These are phyloP conservation scores for Neopelma chrysocephalum DNA, from an alignment of 2,797 vertebrate species.

Conservation along the genomic window DNA sequence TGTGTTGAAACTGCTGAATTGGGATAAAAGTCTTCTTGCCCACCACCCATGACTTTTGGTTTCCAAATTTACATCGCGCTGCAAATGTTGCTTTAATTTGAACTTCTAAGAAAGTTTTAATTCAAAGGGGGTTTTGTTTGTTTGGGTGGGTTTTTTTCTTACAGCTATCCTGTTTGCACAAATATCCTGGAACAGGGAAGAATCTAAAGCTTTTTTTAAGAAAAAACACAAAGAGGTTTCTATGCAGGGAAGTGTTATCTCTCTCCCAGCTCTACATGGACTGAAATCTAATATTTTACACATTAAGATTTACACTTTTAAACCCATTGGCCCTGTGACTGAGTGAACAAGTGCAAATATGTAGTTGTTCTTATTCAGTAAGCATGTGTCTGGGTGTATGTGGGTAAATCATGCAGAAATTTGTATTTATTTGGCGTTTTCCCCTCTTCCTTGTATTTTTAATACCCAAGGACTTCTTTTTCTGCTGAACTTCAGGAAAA, in stretches of 20 bases:
- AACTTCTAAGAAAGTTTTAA: background rate
- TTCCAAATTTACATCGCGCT: background rate
- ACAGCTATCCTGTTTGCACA: background rate
- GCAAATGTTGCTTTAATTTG: background rate
- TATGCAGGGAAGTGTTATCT: background rate
- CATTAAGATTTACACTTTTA: background rate
- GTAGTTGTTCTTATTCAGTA: background rate
- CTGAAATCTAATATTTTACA: background rate
- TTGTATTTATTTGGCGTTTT: background rate
- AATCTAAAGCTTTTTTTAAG: background rate
- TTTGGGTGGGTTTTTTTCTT: background rate
- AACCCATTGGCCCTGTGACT: background rate
- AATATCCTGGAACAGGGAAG: background rate
- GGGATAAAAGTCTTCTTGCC: background rate
- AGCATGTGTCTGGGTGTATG: accelerated
- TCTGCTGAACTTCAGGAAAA: background rate
- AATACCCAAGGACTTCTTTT: background rate
- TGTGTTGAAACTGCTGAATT: background rate
- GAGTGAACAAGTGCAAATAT: background rate
- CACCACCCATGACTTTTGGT: background rate
- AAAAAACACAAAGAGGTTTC: background rate
- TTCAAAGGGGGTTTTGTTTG: background rate
- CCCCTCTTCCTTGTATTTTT: background rate
- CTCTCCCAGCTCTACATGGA: background rate
- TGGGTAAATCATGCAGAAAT: background rate